Percentiles rank a stretch among this genome's conserved stretches.
phyloP scores from a whole-genome alignment of 2,797 vertebrate genomes.

The Phoeniculus purpureus region DNA sequence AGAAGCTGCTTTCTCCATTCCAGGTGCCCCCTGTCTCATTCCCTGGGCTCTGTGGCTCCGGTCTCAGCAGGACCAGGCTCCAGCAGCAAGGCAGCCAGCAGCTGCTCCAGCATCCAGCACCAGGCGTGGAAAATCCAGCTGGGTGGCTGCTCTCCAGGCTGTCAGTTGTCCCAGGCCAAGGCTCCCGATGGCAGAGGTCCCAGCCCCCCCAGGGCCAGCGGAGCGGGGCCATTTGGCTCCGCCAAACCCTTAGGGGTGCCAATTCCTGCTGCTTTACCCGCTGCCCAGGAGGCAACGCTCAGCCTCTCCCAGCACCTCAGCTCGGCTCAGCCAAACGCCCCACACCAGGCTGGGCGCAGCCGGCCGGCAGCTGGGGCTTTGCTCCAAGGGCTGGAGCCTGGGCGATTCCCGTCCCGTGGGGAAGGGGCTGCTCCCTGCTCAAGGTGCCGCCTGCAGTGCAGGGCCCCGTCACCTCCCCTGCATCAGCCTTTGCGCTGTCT shows the following conservation, averaged over 20 bases:
- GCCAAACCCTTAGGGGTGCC: fast-evolving
- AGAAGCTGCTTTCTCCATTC: neutral
- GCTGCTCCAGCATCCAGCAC: neutral
- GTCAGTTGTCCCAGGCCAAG: neutral
- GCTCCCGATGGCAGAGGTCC: neutral
- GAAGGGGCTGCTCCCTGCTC: neutral
- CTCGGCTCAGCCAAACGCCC: fast-evolving
- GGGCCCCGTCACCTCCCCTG: neutral
- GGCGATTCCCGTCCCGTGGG: neutral
- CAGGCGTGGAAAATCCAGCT: constrained; percentile 2
- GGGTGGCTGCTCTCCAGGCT: neutral
- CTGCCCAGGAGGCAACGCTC: fast-evolving
- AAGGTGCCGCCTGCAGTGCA: neutral
- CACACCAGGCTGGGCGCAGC: fast-evolving
- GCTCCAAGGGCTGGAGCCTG: neutral
- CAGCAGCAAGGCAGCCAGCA: neutral
- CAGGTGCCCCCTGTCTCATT: fast-evolving
- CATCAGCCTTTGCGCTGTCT: neutral
- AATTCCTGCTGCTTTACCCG: neutral
- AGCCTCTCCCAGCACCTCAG: neutral
- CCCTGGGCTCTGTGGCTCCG: neutral
- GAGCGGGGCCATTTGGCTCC: neutral
- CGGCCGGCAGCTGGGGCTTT: neutral
- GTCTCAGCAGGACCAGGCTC: neutral
- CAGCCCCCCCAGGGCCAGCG: neutral